Percentiles rank a stretch among this genome's conserved stretches.
These are phyloP conservation scores for Gambusia affinis DNA, from an alignment of 2,113 vertebrate species.

Conservation along the genomic window DNA sequence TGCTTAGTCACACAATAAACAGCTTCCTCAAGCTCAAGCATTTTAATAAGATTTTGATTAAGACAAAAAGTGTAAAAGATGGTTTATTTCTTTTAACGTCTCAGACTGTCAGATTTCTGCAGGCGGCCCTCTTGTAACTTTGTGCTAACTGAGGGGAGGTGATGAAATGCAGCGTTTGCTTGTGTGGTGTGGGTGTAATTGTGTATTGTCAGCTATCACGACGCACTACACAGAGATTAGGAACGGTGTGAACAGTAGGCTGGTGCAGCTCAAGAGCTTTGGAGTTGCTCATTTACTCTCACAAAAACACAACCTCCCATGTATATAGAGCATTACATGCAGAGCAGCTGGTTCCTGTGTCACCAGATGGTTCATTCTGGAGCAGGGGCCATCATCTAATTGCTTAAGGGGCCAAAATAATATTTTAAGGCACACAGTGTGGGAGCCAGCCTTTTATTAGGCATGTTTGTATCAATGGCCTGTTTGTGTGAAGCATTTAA, in stretches of 20 bases:
- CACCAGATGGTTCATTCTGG: slow-evolving; percentile 2
- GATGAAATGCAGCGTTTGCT: slow-evolving; percentile 41
- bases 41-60: not conserved
- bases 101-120: slow-evolving; percentile 26
- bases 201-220: slow-evolving; percentile 56
- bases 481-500: not conserved
- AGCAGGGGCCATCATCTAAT: not conserved
- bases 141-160: slow-evolving; percentile 23
- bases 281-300: slow-evolving; percentile 39
- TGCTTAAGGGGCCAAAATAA: not conserved
- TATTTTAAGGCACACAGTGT: not conserved
- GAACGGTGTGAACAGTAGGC: slow-evolving; percentile 36
- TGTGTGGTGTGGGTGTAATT: slow-evolving; percentile 58
- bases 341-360: slow-evolving; percentile 6
- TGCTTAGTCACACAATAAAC: not conserved
- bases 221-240: slow-evolving; percentile 50
- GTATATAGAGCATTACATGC: slow-evolving; percentile 2
- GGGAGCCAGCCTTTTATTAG: not conserved
- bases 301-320: slow-evolving; percentile 3
- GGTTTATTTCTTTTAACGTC: not conserved
- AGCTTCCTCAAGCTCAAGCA: not conserved
- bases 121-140: not conserved
- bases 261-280: slow-evolving; percentile 47
- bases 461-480: not conserved
- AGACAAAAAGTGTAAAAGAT: not conserved